Evolutionary conservation across 30 jellyfish, hydroid and myxozoan genomes (phyloP), one percentile per base, ranked within the genome.

Genomic region (Cassiopea andromeda): DNA sequence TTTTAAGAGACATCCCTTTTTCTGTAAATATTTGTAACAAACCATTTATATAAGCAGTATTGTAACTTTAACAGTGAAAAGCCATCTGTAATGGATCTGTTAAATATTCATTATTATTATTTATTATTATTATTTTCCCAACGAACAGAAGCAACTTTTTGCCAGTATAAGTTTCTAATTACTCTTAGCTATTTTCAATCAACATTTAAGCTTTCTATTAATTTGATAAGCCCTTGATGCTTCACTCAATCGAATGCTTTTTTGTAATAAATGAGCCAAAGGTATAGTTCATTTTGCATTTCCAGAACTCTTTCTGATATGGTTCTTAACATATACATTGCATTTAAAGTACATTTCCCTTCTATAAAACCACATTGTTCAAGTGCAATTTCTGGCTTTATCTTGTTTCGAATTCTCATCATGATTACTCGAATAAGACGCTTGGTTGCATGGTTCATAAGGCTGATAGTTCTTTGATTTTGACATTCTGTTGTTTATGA

Each of bases 201-300:
- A 17, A 81, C 1, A 67, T 66, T 60, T 15, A 78, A 58, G 45
- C 59, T n/a, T 78, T 50, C 77, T 78, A 49, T 57, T 0, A 45
- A 10, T 14, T 58, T 78, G 77, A 78, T 10, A 6, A 78, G 87
- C 38, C 57, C 87, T 50, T 78, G 17, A 45, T 78, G 77, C 76
- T 78, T 18, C n/a, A 78, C 77, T 2, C 57, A 44, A 60, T 59
- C 76, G 47, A 75, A 75, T 44, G 84, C 84, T 75, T 75, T 75
- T 2, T 73, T 75, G 70, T 46, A 75, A 47, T 75, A 73, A 3
- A 75, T 75, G 54, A 75, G 46, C 0, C 84, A 75, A 54, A 54
- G 0, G 46, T 47, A 46, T 75, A 75, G 8, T 12, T 73, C 13
- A 12, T 38, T 38, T 58, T 38, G 82, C 61, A 73, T 73, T 13